phyloP scores from a whole-genome alignment of 2,888 invertebrate genomes.

The Pemphredon lugubris region DNA sequence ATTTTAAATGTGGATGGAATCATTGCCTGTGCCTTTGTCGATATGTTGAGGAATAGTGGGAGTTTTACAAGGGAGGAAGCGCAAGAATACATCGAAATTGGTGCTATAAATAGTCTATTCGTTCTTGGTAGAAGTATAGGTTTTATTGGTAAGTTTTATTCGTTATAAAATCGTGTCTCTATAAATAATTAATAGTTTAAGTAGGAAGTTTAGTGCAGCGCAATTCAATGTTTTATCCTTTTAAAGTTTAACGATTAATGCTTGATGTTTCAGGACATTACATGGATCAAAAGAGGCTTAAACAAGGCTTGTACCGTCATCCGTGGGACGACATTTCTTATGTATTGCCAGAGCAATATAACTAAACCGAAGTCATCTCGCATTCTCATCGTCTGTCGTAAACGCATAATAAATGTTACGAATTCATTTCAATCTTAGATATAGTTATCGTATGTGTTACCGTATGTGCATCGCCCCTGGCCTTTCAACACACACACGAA shows the following conservation, averaged over 20 bases:
- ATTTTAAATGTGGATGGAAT: slow-evolving; percentile 99
- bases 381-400: slow-evolving; percentile 57
- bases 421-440: slow-evolving; percentile 46
- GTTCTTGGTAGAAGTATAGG: slow-evolving; percentile 99
- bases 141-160: slow-evolving; percentile 88
- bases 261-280: slow-evolving; percentile 91
- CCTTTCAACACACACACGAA: too few species aligned
- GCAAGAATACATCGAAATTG: slow-evolving; percentile 98
- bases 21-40: slow-evolving; percentile 98
- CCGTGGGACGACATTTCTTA: slow-evolving; percentile 99
- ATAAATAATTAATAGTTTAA: too few species aligned
- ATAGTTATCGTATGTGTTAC: slow-evolving; percentile 23
- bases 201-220: too few species aligned
- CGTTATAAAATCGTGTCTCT: too few species aligned
- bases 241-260: too few species aligned
- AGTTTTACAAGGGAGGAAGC: slow-evolving; percentile 98
- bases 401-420: slow-evolving; percentile 60
- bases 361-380: slow-evolving; percentile 71
- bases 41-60: slow-evolving; percentile 95
- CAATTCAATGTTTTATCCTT: too few species aligned
- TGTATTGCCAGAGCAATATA: slow-evolving; percentile 89
- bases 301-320: slow-evolving; percentile 99
- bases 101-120: slow-evolving; percentile 98
- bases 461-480: slow-evolving; percentile 26
- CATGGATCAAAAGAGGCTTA: slow-evolving; percentile 98